Percentiles rank a stretch among this genome's conserved stretches.
phyloP scores from a whole-genome alignment of 2,888 invertebrate genomes.

The Perdita meconis region DNA sequence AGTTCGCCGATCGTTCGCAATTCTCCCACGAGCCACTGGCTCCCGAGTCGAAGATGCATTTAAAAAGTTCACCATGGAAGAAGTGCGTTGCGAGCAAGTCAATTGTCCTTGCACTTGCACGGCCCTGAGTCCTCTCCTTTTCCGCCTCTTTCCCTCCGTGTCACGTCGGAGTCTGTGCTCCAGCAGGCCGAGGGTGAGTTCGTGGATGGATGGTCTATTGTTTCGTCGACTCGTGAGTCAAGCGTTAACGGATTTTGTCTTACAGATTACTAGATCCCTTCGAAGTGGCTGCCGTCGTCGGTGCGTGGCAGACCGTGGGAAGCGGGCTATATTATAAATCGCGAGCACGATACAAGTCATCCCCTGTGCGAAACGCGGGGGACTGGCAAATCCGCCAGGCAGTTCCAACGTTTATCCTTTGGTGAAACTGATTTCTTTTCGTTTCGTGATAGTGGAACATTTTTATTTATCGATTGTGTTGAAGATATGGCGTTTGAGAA shows the following conservation, averaged over 20 bases:
- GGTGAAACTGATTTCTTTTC: no score
- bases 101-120: slow-evolving; percentile 70
- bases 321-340: slow-evolving; percentile 67
- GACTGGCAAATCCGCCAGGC: slow-evolving; percentile 12
- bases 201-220: slow-evolving; percentile 73
- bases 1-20: background rate
- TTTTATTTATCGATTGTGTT: background rate
- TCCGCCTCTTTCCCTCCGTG: slow-evolving; percentile 37
- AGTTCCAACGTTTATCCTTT: no score
- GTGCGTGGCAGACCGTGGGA: slow-evolving; percentile 61
- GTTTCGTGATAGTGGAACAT: background rate
- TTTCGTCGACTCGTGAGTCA: slow-evolving; percentile 81
- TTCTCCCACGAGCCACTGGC: slow-evolving; percentile 34
- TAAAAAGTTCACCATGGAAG: slow-evolving; percentile 5
- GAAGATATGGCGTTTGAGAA: background rate
- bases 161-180: slow-evolving; percentile 37
- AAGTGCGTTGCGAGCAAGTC: slow-evolving; percentile 64
- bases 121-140: slow-evolving; percentile 57
- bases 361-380: slow-evolving; percentile 25
- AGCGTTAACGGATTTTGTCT: slow-evolving; percentile 83
- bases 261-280: slow-evolving; percentile 79
- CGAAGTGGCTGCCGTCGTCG: slow-evolving; percentile 55
- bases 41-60: slow-evolving; percentile 10
- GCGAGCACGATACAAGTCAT: slow-evolving; percentile 55
- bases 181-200: slow-evolving; percentile 67